Evolutionary conservation across 2,797 vertebrate species (phyloP).

Genomic region (Microcaecilia unicolor): DNA sequence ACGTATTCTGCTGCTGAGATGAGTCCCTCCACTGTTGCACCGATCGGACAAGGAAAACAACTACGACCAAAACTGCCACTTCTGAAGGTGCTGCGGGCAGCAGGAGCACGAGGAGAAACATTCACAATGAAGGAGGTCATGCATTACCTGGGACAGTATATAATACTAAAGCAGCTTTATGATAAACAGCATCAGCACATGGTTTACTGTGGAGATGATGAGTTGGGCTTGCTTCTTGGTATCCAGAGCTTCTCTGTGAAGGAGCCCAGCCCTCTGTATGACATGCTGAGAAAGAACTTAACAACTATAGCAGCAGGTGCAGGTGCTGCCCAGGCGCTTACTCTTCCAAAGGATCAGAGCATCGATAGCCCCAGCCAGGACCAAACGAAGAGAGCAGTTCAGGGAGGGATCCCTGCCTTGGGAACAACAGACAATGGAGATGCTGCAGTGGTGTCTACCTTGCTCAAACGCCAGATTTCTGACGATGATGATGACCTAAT

Average conservation of each 20-base stretch:
- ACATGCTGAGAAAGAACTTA: constrained; percentile 93
- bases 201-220: constrained; percentile 85
- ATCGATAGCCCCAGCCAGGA: constrained; percentile 89
- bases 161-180: constrained; percentile 85
- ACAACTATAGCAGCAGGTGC: too few relatives aligned
- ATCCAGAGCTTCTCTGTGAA: constrained; percentile 91
- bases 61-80: constrained; percentile 78
- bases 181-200: constrained; percentile 90
- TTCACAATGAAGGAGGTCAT: constrained; percentile 95
- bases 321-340: constrained; percentile 92
- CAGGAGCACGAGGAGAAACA: constrained; percentile 81
- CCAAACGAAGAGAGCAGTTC: constrained; percentile 73
- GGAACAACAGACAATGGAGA: constrained; percentile 31
- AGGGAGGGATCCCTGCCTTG: constrained; percentile 41
- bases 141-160: constrained; percentile 92
- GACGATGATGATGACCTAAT: constrained; percentile 49
- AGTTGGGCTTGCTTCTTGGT: constrained; percentile 83
- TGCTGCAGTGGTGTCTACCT: constrained; percentile 57
- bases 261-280: constrained; percentile 93
- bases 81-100: constrained; percentile 82
- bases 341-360: constrained; percentile 91
- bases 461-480: constrained; percentile 55
- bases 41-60: too few relatives aligned
- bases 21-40: too few relatives aligned
- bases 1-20: too few relatives aligned